Evolutionary conservation across 2,113 vertebrate genomes (phyloP).

Genomic region (Gadus macrocephalus): DNA sequence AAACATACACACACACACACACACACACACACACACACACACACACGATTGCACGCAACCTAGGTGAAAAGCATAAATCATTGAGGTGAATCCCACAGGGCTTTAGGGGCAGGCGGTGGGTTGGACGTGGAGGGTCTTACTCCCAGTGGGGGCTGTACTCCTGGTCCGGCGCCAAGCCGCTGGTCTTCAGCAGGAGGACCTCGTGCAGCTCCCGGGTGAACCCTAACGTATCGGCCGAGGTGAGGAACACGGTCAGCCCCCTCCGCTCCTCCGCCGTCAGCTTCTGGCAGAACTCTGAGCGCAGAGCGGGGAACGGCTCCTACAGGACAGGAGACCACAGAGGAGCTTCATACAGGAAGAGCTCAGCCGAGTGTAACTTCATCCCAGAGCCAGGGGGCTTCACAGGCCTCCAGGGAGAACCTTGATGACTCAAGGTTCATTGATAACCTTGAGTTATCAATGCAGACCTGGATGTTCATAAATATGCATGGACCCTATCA

Average conservation of each 20-base stretch:
- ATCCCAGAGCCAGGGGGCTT: neutral
- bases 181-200: slow-evolving; percentile 69
- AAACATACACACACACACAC: too few relatives aligned
- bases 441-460: too few relatives aligned
- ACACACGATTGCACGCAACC: too few relatives aligned
- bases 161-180: slow-evolving; percentile 8
- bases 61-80: too few relatives aligned
- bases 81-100: too few relatives aligned
- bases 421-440: too few relatives aligned
- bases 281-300: slow-evolving; percentile 42
- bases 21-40: too few relatives aligned
- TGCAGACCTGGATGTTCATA: too few relatives aligned
- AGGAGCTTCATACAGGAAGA: neutral
- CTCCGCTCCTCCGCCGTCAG: slow-evolving; percentile 42
- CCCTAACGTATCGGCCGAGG: slow-evolving; percentile 49
- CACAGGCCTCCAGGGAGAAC: too few relatives aligned
- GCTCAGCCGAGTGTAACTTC: neutral
- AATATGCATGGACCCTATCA: too few relatives aligned
- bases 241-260: slow-evolving; percentile 55
- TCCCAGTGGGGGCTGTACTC: slow-evolving; percentile 58
- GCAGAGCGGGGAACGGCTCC: slow-evolving; percentile 64
- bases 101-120: too few relatives aligned
- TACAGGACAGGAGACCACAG: slow-evolving; percentile 17
- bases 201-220: slow-evolving; percentile 71
- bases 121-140: slow-evolving; percentile 45